Percentiles rank a stretch among this genome's conserved stretches.
phyloP scores from a whole-genome alignment of 1,140 invertebrate genomes.

The Ylistrum balloti region DNA sequence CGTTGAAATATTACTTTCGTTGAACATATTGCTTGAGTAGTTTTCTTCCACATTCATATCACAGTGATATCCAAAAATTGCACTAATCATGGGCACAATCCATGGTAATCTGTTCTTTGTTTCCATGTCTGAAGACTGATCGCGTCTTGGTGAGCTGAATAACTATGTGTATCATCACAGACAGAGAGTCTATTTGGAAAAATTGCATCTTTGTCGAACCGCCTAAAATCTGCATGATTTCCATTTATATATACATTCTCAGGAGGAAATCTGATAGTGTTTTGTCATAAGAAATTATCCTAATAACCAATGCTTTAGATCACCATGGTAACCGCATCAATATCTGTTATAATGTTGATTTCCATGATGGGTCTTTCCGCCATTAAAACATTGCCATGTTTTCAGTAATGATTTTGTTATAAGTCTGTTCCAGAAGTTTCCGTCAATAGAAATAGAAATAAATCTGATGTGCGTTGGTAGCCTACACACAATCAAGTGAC shows the following conservation, averaged over 20 bases:
- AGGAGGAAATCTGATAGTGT: background rate
- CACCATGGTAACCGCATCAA: background rate
- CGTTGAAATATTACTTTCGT: background rate
- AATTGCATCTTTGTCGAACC: background rate
- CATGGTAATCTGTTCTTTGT: background rate
- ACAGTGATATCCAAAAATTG: background rate
- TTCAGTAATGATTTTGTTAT: background rate
- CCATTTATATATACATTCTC: constrained; percentile 1
- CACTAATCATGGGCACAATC: background rate
- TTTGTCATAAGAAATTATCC: background rate
- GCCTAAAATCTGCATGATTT: background rate
- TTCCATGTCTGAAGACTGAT: constrained; percentile 19
- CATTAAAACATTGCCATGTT: constrained; percentile 35
- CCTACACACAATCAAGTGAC: background rate
- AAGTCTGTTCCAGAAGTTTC: background rate
- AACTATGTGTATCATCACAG: background rate
- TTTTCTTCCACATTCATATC: background rate
- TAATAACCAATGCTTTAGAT: constrained; percentile 9
- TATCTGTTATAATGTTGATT: background rate
- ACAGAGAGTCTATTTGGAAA: background rate
- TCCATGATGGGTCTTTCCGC: background rate
- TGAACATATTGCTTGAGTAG: background rate
- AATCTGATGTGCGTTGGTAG: background rate
- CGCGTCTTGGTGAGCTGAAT: background rate
- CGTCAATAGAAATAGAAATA: background rate